These are phyloP conservation scores for Aplidium turbinatum DNA, from an alignment of 23 tunicate species.

Conservation along the genomic window DNA sequence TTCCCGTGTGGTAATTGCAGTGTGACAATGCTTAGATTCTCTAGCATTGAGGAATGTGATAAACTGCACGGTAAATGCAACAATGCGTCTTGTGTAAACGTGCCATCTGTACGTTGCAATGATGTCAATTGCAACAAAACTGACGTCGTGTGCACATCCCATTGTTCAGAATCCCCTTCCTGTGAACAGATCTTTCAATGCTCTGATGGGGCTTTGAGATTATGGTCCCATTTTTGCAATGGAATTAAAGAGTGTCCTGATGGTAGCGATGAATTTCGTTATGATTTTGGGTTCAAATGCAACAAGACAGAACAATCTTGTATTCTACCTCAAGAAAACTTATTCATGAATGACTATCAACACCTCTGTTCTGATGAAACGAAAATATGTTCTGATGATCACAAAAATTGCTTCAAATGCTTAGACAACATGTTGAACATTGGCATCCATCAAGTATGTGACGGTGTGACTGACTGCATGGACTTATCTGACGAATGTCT, in stretches of 20 bases:
- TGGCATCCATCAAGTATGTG: conserved; percentile 33
- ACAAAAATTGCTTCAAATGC: conserved; percentile 25
- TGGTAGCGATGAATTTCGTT: conserved; percentile 5
- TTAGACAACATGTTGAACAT: conserved; percentile 32
- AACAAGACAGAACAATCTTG: background rate
- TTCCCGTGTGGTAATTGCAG: conserved; percentile 7
- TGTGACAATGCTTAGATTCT: background rate
- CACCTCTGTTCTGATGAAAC: conserved; percentile 34
- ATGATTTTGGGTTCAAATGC: conserved; percentile 43
- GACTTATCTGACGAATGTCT: conserved; percentile 57
- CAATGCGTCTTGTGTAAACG: background rate
- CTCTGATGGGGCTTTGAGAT: background rate
- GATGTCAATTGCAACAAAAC: background rate
- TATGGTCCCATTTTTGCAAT: conserved; percentile 15
- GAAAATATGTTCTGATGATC: conserved; percentile 32
- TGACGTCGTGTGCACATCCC: background rate
- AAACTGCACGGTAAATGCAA: background rate
- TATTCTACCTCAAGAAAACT: conserved; percentile 3
- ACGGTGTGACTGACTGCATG: conserved; percentile 35
- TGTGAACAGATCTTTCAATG: conserved; percentile 7
- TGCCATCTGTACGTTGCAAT: background rate
- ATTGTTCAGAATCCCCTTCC: background rate
- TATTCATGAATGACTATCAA: no score
- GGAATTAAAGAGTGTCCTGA: conserved; percentile 26
- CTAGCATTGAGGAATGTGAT: background rate